Conservation (phyloP, 2,888 invertebrate genomes). For the Pyralis farinalis region DNA sequence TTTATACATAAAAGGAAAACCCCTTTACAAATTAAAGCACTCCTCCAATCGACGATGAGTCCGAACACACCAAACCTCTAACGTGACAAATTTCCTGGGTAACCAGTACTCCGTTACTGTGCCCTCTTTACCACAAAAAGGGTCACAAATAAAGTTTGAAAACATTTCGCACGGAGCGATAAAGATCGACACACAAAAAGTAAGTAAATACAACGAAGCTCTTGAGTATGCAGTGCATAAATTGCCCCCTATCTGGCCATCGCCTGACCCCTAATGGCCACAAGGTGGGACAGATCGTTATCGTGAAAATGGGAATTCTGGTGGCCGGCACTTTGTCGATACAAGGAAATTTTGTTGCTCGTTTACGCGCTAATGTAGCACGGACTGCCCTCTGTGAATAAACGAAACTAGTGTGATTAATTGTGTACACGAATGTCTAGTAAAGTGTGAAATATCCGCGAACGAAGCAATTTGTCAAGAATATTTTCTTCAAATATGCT, state of each 20-base stretch:
- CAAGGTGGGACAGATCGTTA: slow-evolving; percentile 74
- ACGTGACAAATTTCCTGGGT: slow-evolving; percentile 13
- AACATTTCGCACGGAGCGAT: slow-evolving; percentile 54
- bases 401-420: slow-evolving; percentile 32
- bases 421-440: slow-evolving; percentile 19
- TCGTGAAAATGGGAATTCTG: slow-evolving; percentile 66
- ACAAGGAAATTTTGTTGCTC: slow-evolving; percentile 63
- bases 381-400: slow-evolving; percentile 27
- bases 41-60: no score
- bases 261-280: slow-evolving; percentile 72
- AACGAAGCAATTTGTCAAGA: slow-evolving; percentile 3
- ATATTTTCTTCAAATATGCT: background rate
- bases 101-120: slow-evolving; percentile 10
- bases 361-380: slow-evolving; percentile 49
- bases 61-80: background rate
- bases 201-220: slow-evolving; percentile 58
- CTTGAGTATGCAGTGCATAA: slow-evolving; percentile 72
- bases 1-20: no score
- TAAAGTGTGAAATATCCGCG: slow-evolving; percentile 11
- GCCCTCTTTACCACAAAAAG: slow-evolving; percentile 18
- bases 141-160: slow-evolving; percentile 18
- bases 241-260: slow-evolving; percentile 70
- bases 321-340: slow-evolving; percentile 60
- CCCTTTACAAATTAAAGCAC: no score
- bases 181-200: slow-evolving; percentile 59